Base-by-base conservation (phyloP, 2,113 vertebrate species). In the Pogonocichla stellata region DNA sequence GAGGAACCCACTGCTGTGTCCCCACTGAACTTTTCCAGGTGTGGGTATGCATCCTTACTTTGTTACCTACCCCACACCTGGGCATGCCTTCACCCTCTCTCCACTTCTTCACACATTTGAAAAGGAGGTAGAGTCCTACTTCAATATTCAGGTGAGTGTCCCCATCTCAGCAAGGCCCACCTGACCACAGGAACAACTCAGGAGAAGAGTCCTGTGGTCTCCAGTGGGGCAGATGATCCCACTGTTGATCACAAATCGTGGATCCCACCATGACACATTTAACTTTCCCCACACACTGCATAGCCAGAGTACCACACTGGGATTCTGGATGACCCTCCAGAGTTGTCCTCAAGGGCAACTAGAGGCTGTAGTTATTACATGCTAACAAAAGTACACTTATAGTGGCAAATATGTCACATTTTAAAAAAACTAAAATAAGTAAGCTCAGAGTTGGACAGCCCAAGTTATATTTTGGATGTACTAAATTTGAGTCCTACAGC, bases 221-320 rank as follows among this genome's bases (percentile, higher is more conserved):
- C 8, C 14, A 89, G 29, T 6, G 23, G 10, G 22, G 4, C 26
- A 77, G 48, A 43, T 51, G 14, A 84, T 43, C 34, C 29, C 38
- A 38, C 28, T 36, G 28, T 9, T 1, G 0, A 29, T 19, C 48
- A 69, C 4, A 33, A 14, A 15, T 3, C 40, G 29, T 50, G n/a
- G n/a, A 67, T 83, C 13, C 53, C 67, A 70, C 23, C 3, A 2
- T 0, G 0, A 87, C 40, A 79, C 47, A 69, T 16, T 33, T 40
- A 65, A 53, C 10, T 6, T 9, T 51, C 16, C 12, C 51, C 43
- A 51, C 6, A 60, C 1, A 11, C 33, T 9, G 6, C n/a, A 61
- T 0, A 69, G 47, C n/a, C 78, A 79, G 42, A 61, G 26, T 22
- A 77, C 20, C n/a, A 86, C 45, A 28, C 6, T 5, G 20, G n/a